Percentiles rank a stretch among this genome's conserved stretches.
Conservation (phyloP, 2,113 vertebrate species). For the Sinocyclocheilus maitianheensis region DNA sequence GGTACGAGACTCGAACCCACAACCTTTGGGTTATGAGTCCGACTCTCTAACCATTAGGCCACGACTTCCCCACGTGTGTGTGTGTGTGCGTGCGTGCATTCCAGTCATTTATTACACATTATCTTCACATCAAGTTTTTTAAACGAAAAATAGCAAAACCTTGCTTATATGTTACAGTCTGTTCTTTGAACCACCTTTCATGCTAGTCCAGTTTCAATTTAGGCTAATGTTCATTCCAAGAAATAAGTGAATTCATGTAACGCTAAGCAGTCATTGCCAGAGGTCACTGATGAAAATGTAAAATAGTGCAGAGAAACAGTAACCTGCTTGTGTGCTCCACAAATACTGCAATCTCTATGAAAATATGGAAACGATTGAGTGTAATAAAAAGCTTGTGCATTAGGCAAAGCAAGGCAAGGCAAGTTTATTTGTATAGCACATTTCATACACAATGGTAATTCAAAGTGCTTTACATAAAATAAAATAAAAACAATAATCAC, state of each 20-base stretch:
- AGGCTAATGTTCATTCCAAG: not conserved
- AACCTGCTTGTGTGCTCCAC: not conserved
- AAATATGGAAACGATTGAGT: not conserved
- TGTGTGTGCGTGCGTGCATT: not conserved
- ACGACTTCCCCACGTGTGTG: too few relatives aligned
- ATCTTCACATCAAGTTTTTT: not conserved
- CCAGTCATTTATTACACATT: constrained; percentile 13
- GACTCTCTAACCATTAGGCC: too few relatives aligned
- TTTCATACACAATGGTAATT: too few relatives aligned
- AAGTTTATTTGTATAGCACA: too few relatives aligned
- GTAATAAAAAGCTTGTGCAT: constrained; percentile 42
- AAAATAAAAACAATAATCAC: too few relatives aligned
- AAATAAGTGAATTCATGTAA: not conserved
- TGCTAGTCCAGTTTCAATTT: not conserved
- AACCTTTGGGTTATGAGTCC: too few relatives aligned
- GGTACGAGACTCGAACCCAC: too few relatives aligned
- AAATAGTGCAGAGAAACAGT: not conserved
- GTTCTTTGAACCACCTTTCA: not conserved
- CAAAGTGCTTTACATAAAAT: too few relatives aligned
- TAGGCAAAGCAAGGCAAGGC: not conserved
- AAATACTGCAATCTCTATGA: not conserved
- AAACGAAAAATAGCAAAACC: not conserved
- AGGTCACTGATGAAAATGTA: not conserved
- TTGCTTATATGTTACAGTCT: not conserved
- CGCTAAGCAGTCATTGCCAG: not conserved